Evolutionary conservation across 2,797 vertebrate species (phyloP).

Genomic region (Poeciliopsis presidionis): DNA sequence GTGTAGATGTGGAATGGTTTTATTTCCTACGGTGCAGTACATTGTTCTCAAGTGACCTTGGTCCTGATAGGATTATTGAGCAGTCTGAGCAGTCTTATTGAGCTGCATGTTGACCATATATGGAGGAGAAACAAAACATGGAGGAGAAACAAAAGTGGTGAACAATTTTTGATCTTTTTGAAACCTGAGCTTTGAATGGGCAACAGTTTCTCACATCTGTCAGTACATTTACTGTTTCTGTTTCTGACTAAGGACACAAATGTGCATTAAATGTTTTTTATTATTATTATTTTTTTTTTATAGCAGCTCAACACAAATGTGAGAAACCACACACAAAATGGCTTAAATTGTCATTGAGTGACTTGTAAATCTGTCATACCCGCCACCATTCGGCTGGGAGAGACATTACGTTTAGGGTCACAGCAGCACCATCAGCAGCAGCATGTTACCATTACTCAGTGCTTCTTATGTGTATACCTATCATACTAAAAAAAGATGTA

Average conservation of each 20-base stretch:
- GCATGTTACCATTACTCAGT: slow-evolving; percentile 85
- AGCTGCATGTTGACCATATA: slow-evolving; percentile 25
- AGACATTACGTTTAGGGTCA: slow-evolving; percentile 75
- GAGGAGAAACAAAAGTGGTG: slow-evolving; percentile 21
- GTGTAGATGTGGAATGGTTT: slow-evolving; percentile 39
- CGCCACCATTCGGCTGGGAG: slow-evolving; percentile 39
- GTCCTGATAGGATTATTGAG: slow-evolving; percentile 46
- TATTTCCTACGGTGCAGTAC: slow-evolving; percentile 66
- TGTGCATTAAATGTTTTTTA: slow-evolving; percentile 28
- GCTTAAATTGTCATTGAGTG: slow-evolving; percentile 49
- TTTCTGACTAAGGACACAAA: slow-evolving; percentile 36
- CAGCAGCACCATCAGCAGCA: slow-evolving; percentile 69
- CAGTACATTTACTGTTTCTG: slow-evolving; percentile 11
- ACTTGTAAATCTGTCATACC: slow-evolving; percentile 44
- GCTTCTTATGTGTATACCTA: slow-evolving; percentile 78
- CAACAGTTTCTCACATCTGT: slow-evolving; percentile 28
- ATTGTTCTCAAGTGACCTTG: slow-evolving; percentile 76
- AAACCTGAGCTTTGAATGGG: slow-evolving; percentile 19
- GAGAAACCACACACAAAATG: slow-evolving; percentile 6
- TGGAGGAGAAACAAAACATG: slow-evolving; percentile 25
- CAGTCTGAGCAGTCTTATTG: too few species aligned
- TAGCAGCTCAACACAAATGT: slow-evolving; percentile 23
- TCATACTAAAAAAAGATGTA: slow-evolving; percentile 77
- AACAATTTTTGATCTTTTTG: slow-evolving; percentile 29
- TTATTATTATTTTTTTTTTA: slow-evolving; percentile 13